phyloP scores from a whole-genome alignment of 2,797 vertebrate genomes.

The Falco novaeseelandiae region DNA sequence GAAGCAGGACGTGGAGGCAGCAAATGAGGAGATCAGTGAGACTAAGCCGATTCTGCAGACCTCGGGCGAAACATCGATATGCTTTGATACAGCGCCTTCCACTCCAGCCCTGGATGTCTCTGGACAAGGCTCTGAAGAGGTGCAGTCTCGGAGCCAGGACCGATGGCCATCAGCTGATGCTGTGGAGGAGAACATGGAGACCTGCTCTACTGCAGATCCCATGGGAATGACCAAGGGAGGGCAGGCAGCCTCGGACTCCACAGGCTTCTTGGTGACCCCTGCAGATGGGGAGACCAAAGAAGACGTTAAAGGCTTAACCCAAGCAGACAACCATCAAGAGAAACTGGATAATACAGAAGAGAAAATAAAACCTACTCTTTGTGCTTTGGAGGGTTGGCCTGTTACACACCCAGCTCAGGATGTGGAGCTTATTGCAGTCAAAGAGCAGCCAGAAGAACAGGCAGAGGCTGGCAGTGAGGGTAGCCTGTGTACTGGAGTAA shows the following conservation, averaged over 20 bases:
- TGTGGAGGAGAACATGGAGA: not conserved
- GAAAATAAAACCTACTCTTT: fast-evolving
- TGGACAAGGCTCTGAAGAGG: not conserved
- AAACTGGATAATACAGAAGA: fast-evolving
- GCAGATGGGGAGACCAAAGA: not conserved
- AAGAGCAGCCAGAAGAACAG: not conserved
- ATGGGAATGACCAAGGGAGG: not conserved
- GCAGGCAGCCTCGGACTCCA: not conserved
- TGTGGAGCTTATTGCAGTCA: not conserved
- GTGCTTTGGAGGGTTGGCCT: not conserved
- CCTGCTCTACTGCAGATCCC: not conserved
- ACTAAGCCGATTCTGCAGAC: not conserved
- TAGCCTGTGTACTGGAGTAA: fast-evolving
- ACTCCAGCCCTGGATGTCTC: not conserved
- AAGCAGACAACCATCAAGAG: not conserved
- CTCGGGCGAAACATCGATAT: fast-evolving
- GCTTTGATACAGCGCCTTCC: fast-evolving
- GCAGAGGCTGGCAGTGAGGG: not conserved
- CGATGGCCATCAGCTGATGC: fast-evolving
- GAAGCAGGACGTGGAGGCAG: not conserved
- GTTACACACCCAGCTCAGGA: fast-evolving
- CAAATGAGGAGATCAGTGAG: not conserved
- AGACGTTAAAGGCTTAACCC: not conserved
- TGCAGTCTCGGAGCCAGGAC: not conserved
- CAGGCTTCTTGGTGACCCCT: not conserved